Percentiles rank a stretch among this genome's conserved stretches.
Evolutionary conservation across 2,113 vertebrate genomes (phyloP).

Genomic region (Pachyramphus minor): DNA sequence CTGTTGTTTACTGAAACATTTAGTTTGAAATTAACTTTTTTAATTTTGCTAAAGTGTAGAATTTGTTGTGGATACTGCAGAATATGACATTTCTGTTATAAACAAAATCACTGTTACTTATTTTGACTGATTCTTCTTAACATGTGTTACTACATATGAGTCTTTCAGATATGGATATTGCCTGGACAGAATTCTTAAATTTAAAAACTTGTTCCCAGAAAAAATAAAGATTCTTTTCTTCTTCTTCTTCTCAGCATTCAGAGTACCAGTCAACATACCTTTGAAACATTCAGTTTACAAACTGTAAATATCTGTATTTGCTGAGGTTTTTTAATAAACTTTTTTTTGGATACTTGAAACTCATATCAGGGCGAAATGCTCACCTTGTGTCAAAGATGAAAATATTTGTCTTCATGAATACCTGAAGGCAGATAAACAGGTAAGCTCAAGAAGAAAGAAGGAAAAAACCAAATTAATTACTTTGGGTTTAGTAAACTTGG

Average conservation of each 20-base stretch:
- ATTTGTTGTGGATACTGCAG: neutral
- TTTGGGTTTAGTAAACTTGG: neutral
- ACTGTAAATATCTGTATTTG: neutral
- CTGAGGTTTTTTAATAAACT: neutral
- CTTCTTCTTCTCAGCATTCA: neutral
- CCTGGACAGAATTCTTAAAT: neutral
- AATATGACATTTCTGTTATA: neutral
- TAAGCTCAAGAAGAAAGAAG: neutral
- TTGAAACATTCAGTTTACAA: neutral
- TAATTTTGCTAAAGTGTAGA: neutral
- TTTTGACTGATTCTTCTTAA: neutral
- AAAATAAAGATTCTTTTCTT: neutral
- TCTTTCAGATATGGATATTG: neutral
- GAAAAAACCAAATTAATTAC: neutral
- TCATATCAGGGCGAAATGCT: neutral
- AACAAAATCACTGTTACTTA: neutral
- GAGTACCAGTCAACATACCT: neutral
- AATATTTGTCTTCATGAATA: neutral
- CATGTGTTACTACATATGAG: neutral
- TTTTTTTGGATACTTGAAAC: neutral
- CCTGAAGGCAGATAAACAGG: neutral
- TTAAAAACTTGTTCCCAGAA: neutral
- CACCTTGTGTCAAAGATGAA: neutral
- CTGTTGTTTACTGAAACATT: neutral
- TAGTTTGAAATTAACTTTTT: neutral